Evolutionary conservation across 2,113 vertebrate genomes (phyloP).

Genomic region (Lasiurus borealis): DNA sequence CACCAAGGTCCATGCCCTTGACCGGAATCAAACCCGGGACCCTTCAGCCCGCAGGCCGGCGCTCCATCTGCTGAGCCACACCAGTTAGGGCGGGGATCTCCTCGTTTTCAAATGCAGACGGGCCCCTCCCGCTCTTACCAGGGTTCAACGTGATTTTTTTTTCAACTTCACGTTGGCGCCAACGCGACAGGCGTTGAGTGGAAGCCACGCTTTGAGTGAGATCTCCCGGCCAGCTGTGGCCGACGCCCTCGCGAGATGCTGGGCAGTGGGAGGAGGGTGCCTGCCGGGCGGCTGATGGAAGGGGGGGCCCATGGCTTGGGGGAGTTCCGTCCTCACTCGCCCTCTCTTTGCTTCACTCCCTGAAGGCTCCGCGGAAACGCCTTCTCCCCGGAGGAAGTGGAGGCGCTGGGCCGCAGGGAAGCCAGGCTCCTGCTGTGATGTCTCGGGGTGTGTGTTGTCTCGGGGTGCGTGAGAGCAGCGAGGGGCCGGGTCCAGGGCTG

Average conservation of each 20-base stretch:
- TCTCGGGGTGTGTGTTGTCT: neutral
- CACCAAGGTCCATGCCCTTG: too few relatives aligned
- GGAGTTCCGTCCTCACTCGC: neutral
- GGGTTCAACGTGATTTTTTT: neutral
- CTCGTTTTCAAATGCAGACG: neutral
- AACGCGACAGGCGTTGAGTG: too few relatives aligned
- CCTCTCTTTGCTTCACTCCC: neutral
- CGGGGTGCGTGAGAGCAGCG: neutral
- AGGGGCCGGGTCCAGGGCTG: neutral
- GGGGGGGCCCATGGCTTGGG: neutral
- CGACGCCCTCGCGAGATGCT: accelerated
- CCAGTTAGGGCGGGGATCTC: neutral
- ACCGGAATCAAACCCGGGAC: too few relatives aligned
- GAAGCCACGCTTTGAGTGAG: too few relatives aligned
- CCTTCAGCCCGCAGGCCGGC: too few relatives aligned
- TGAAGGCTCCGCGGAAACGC: slow-evolving; percentile 90
- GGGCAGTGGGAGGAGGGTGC: neutral
- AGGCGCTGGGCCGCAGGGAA: slow-evolving; percentile 85
- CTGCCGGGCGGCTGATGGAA: too few relatives aligned
- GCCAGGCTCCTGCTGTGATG: slow-evolving; percentile 88
- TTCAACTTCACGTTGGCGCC: too few relatives aligned
- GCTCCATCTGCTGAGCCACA: too few relatives aligned
- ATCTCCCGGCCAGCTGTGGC: too few relatives aligned
- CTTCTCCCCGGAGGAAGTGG: slow-evolving; percentile 86
- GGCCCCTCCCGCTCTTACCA: neutral